These are phyloP conservation scores for Peromyscus polionotus DNA, from an alignment of 2,113 vertebrate genomes.

Conservation along the genomic window DNA sequence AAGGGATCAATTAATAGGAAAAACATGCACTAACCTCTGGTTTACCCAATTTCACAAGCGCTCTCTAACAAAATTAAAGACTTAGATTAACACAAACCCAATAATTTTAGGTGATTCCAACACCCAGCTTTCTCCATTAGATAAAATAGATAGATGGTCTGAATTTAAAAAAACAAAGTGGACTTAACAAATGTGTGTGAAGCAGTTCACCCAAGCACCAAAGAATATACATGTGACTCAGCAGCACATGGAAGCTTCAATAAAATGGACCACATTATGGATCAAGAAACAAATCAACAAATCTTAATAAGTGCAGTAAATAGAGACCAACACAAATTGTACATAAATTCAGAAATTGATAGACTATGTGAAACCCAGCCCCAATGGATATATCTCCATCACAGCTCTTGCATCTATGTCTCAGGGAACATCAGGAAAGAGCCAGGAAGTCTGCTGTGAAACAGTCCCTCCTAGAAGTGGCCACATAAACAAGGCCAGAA, in stretches of 20 bases:
- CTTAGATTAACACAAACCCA: not conserved
- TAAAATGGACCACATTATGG: not conserved
- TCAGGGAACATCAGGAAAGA: not conserved
- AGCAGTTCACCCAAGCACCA: not conserved
- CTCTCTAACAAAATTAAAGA: not conserved
- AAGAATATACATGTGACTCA: not conserved
- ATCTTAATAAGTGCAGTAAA: not conserved
- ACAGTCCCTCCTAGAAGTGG: not conserved
- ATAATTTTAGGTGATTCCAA: not conserved
- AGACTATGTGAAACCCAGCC: not conserved
- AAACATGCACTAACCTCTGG: not conserved
- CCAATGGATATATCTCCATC: not conserved
- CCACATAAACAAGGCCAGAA: not conserved
- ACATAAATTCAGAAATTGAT: not conserved
- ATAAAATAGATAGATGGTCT: too few species aligned
- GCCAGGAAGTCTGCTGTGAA: not conserved
- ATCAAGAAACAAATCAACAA: not conserved
- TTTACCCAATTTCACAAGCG: not conserved
- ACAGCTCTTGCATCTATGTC: not conserved
- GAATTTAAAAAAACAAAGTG: not conserved
- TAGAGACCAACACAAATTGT: not conserved
- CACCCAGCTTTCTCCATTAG: not conserved
- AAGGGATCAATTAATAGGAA: not conserved
- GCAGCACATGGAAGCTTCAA: not conserved
- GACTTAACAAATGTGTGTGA: not conserved